Evolutionary conservation across 2,888 invertebrate species (phyloP), one percentile per base, ranked within the genome.

Genomic region (Spatulosminthurus flaviceps): DNA sequence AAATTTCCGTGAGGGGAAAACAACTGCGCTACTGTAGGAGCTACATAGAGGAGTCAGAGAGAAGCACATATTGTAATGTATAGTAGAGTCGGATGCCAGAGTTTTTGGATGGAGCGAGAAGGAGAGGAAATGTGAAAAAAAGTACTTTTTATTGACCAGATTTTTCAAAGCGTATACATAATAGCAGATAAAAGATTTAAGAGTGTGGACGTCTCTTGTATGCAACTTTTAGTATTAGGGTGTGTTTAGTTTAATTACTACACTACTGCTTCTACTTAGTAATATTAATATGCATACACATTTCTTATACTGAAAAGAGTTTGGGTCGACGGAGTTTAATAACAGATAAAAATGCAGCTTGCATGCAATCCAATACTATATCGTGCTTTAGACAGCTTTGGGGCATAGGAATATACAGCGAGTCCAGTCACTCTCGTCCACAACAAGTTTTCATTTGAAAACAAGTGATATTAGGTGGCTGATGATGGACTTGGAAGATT

Each of bases 1-100:
- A 64, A 64, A 64, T 64, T 64, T 64, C 26, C 64, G 64, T 64
- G 22, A 64, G 64, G 64, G 64, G 51, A n/a, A 51, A 51, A 51
- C 16, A 51, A 51, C 51, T 51, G 51, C 51, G 51, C 51, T 51
- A 51, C 51, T 51, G 16, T n/a, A n/a, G n/a, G n/a, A n/a, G n/a
- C n/a, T n/a, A 51, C 51, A 51, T 51, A 2, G 7, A 51, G 34
- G 34, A 60, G 7, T 19, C 7, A 60, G 4, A 7, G 60, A 60
- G 60, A 60, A 16, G 21, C n/a, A 43, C 11, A 43, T 9, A 19
- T 9, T 13, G 43, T 13, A 43, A 43, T 43, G 43, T 43, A 19
- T 43, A 60, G 21, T 60, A 43, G n/a, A 60, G 60, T 21, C 21
- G 21, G 19, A 60, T 60, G 21, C 60, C 60, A 19, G 21, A 60